phyloP scores from a whole-genome alignment of 2,113 vertebrate genomes.

The Platycercus adscitus region DNA sequence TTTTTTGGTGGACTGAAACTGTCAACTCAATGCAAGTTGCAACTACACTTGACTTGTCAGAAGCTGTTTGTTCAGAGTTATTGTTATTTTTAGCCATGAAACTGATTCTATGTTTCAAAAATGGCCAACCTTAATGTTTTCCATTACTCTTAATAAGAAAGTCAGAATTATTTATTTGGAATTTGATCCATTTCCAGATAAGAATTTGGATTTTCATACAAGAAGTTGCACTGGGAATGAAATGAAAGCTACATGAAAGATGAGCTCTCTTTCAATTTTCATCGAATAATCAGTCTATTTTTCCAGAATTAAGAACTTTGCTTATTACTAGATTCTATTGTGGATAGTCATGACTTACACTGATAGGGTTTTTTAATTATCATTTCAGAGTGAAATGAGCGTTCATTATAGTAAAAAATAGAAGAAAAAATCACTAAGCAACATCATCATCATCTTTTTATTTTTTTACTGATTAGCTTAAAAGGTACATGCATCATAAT shows the following conservation, averaged over 20 bases:
- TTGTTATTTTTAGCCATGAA: background rate
- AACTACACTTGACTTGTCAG: background rate
- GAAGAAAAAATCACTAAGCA: slow-evolving; percentile 6
- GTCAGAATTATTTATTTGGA: background rate
- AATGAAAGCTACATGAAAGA: background rate
- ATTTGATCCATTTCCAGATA: background rate
- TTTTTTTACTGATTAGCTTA: slow-evolving; percentile 16
- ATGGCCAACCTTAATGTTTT: background rate
- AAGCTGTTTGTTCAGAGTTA: background rate
- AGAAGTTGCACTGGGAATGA: background rate
- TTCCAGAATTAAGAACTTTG: slow-evolving; percentile 28
- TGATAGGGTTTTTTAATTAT: slow-evolving; percentile 27
- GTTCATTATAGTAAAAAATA: slow-evolving; percentile 14
- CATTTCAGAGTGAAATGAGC: slow-evolving; percentile 19
- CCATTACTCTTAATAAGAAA: background rate
- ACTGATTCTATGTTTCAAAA: background rate
- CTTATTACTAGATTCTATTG: slow-evolving; percentile 3
- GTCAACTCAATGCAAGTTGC: background rate
- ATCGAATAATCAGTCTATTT: background rate
- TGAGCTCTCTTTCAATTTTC: background rate
- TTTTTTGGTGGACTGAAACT: background rate
- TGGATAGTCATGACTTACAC: background rate
- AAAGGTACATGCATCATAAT: background rate
- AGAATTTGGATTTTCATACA: background rate
- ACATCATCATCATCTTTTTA: background rate